Evolutionary conservation across 30 jellyfish, hydroid and myxozoan species (phyloP).

Genomic region (Catostylus mosaicus): DNA sequence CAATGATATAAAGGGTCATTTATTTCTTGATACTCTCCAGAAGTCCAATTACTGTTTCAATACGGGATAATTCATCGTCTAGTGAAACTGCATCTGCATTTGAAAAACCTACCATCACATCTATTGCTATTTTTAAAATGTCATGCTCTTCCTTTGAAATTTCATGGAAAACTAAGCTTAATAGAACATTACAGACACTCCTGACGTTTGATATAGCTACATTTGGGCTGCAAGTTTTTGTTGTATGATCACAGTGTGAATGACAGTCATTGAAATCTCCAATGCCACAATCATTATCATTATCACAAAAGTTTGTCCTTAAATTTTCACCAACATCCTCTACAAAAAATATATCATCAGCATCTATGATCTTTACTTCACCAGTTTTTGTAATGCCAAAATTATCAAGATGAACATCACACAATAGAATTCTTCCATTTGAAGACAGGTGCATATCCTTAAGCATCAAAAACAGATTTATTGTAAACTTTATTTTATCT

Average conservation of each 20-base stretch:
- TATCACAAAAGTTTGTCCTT: conserved; percentile 10
- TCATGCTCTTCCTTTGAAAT: conserved; percentile 18
- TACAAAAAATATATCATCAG: conserved; percentile 23
- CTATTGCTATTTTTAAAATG: not conserved
- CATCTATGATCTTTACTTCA: conserved; percentile 25
- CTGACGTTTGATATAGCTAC: conserved; percentile 12
- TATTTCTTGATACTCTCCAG: not conserved
- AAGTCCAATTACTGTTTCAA: not conserved
- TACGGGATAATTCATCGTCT: not conserved
- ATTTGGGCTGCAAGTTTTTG: conserved; percentile 1
- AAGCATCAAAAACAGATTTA: conserved; percentile 20
- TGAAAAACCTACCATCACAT: not conserved
- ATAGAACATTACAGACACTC: conserved; percentile 1
- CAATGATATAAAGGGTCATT: too few species aligned
- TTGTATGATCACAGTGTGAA: not conserved
- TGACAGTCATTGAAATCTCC: conserved; percentile 42
- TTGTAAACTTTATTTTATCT: conserved; percentile 23
- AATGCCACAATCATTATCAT: conserved; percentile 19
- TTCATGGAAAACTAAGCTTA: not conserved
- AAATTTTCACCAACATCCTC: not conserved
- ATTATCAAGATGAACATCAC: conserved; percentile 49
- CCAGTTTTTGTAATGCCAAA: conserved; percentile 13
- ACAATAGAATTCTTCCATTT: conserved; percentile 1
- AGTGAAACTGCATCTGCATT: not conserved
- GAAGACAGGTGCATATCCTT: not conserved